Base-by-base conservation (phyloP, 2,888 invertebrate genomes). In the Rotaria macrura region DNA sequence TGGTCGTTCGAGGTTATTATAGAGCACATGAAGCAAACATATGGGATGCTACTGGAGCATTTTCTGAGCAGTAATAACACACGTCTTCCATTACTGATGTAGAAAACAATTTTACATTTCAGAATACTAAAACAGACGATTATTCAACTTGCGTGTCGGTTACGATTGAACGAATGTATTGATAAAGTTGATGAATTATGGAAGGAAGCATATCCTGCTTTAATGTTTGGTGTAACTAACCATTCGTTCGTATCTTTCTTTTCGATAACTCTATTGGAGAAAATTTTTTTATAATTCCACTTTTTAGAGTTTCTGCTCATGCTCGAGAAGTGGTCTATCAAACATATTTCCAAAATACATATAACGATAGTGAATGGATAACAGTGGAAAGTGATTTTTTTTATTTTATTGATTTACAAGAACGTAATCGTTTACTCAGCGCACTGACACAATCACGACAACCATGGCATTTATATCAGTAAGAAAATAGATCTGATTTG, bases 121-220 rank as follows among this genome's bases (percentile, higher is more conserved):
- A 85, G 85, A 47, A 43, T 86, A 25, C 74, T 86, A 29, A 86
- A 86, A 83, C 52, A 84, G 29, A 72, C 54, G 17, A 86, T 86
- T 74, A 34, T 86, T 12, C 43, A 49, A 55, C 20, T 86, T 20
- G 84, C 86, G 34, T 86, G 86, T 84, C 86, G 86, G 40, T 25
- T 84, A 29, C 86, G 84, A 34, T 84, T 84, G 23, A 25, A 43
- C 34, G 84, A 72, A 55, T 86, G 86, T n/a, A 84, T 86, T 38
- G 40, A 54, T 54, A 86, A 86, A 84, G 55, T 47, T 38, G 43
- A 23, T 38, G 38, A 34, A 47, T 40, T 84, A 29, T 86, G 86
- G 86, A 7, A 74, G 23, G 40, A 40, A 25, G 74, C 40, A 40
- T 74, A 25, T 74, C 25, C 74, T 9, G 20, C 25, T 23, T 25